These are phyloP conservation scores for Zoanthus gigantus DNA, from an alignment of 92 coral and sea anemone genomes.

Conservation along the genomic window DNA sequence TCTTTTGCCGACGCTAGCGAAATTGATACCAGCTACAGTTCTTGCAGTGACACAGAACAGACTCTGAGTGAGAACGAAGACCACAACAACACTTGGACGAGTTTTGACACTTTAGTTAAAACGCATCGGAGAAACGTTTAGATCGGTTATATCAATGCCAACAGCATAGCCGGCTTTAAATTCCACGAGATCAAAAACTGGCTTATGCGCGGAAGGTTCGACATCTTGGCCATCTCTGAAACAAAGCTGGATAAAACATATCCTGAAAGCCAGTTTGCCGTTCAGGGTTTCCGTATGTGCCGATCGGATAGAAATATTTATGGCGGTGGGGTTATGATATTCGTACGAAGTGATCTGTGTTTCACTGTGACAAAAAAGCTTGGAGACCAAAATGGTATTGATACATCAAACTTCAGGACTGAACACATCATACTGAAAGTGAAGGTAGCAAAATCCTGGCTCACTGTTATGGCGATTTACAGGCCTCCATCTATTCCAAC, in stretches of 20 bases:
- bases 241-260: constrained; percentile 49
- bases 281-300: constrained; percentile 45
- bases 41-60: neutral
- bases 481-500: constrained; percentile 49
- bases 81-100: constrained; percentile 11
- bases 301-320: constrained; percentile 50
- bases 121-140: constrained; percentile 30
- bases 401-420: neutral
- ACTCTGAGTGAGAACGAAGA: neutral
- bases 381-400: neutral
- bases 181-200: constrained; percentile 1
- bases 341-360: constrained; percentile 26
- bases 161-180: constrained; percentile 42
- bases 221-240: constrained; percentile 45
- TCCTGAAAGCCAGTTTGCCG: constrained; percentile 18
- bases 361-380: neutral
- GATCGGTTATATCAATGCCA: constrained; percentile 48
- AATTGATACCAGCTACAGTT: constrained; percentile 8
- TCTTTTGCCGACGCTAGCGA: constrained; percentile 39
- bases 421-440: constrained; percentile 40
- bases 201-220: constrained; percentile 30
- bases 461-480: constrained; percentile 41
- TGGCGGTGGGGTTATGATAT: constrained; percentile 58
- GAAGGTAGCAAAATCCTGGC: constrained; percentile 41
- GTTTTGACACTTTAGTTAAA: neutral